These are phyloP conservation scores for Meteorus cinctellus DNA, from an alignment of 2,888 invertebrate genomes.

Conservation along the genomic window DNA sequence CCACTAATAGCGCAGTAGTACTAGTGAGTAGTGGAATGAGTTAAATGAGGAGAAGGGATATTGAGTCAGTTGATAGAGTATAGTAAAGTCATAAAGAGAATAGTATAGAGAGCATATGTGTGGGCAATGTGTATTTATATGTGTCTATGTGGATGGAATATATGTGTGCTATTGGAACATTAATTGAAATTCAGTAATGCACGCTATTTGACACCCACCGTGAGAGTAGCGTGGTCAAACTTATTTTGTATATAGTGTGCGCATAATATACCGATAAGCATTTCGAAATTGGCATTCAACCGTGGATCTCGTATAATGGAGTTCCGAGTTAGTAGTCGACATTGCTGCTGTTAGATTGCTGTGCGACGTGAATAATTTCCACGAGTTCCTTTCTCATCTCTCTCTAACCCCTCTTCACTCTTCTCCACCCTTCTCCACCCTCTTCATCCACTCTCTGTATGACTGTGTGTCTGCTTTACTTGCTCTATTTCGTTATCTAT, in stretches of 20 bases:
- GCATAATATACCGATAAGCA: constrained; percentile 64
- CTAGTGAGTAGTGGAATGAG: neutral
- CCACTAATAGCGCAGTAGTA: neutral
- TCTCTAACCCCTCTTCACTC: constrained; percentile 8
- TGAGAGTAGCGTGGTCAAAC: constrained; percentile 45
- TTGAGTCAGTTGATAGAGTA: constrained; percentile 23
- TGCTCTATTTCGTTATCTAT: constrained; percentile 30
- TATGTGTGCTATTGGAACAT: constrained; percentile 46
- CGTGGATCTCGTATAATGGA: constrained; percentile 69
- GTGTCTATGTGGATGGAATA: neutral
- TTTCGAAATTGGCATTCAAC: constrained; percentile 68
- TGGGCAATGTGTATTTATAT: constrained; percentile 9
- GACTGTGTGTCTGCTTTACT: neutral
- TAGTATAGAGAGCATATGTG: constrained; percentile 10
- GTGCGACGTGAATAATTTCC: constrained; percentile 66
- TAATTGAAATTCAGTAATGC: constrained; percentile 59
- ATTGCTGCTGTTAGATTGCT: constrained; percentile 30
- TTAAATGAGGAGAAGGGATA: neutral
- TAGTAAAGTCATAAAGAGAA: constrained; percentile 32
- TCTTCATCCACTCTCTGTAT: no score
- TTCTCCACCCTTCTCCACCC: no score
- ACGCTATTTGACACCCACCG: constrained; percentile 58
- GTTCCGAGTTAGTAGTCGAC: constrained; percentile 66
- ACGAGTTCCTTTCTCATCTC: constrained; percentile 31
- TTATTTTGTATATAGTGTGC: constrained; percentile 60